These are phyloP conservation scores for Microtus pennsylvanicus DNA, from an alignment of 2,113 vertebrate species.

Conservation along the genomic window DNA sequence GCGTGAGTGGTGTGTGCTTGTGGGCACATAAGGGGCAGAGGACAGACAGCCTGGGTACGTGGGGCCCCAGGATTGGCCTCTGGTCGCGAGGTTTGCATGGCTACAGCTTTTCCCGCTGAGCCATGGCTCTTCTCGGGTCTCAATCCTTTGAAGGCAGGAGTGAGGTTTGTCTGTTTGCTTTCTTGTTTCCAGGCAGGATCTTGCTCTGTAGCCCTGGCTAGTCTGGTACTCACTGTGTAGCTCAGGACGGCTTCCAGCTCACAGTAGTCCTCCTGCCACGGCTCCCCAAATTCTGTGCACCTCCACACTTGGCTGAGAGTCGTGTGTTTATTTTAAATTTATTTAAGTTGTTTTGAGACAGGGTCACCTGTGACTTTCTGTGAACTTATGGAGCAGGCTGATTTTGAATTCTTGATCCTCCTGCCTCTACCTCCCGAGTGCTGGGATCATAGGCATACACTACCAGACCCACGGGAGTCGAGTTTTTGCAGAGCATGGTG, in stretches of 20 bases:
- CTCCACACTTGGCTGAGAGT: background rate
- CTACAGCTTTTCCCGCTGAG: too few species aligned
- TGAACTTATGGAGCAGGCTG: background rate
- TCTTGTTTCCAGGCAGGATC: background rate
- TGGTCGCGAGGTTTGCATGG: background rate
- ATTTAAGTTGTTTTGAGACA: background rate
- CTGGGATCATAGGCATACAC: background rate
- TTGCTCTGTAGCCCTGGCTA: background rate
- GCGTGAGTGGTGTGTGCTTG: background rate
- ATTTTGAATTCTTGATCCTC: background rate
- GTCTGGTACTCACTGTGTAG: background rate
- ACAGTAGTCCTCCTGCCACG: background rate
- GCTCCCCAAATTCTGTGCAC: background rate
- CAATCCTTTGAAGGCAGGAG: background rate
- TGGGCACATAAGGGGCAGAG: background rate
- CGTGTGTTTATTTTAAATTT: background rate
- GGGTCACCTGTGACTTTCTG: background rate
- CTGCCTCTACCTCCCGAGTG: background rate
- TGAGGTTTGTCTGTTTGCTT: background rate
- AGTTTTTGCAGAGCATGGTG: too few species aligned
- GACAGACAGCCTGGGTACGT: too few species aligned
- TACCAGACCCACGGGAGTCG: background rate
- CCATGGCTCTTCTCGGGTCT: background rate
- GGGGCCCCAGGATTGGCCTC: background rate
- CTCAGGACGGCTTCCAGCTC: background rate